Evolutionary conservation across 2,113 vertebrate genomes (phyloP).

Genomic region (Agelaius phoeniceus): DNA sequence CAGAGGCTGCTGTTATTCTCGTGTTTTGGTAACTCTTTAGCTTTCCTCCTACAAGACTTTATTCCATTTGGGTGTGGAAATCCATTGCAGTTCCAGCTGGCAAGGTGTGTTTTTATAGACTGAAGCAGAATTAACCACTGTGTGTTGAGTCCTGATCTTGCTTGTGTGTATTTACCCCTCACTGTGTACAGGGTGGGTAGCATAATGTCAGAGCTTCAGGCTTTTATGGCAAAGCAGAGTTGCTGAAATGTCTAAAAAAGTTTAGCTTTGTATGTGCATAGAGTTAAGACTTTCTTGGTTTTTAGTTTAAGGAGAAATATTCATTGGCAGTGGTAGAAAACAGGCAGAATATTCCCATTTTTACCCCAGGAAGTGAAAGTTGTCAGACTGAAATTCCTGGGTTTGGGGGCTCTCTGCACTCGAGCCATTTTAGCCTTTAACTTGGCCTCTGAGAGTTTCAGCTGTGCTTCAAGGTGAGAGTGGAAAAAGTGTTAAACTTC

Average conservation of each 20-base stretch:
- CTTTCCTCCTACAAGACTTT: background rate
- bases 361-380: background rate
- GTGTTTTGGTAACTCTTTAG: background rate
- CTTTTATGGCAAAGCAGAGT: background rate
- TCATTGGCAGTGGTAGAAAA: background rate
- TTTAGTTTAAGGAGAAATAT: background rate
- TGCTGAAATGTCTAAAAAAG: background rate
- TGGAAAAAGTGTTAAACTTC: background rate
- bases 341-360: background rate
- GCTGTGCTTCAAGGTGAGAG: background rate
- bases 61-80: background rate
- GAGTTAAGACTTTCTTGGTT: background rate
- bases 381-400: background rate
- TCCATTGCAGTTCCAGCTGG: background rate
- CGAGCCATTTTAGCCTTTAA: fast-evolving
- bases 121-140: fast-evolving
- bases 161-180: background rate
- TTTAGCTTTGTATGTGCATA: fast-evolving
- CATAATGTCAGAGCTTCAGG: background rate
- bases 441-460: background rate
- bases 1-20: background rate
- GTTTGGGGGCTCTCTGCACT: background rate
- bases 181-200: background rate
- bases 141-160: background rate
- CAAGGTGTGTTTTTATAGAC: background rate